Evolutionary conservation across 2,888 invertebrate species (phyloP).

Genomic region (Morpho helenor): DNA sequence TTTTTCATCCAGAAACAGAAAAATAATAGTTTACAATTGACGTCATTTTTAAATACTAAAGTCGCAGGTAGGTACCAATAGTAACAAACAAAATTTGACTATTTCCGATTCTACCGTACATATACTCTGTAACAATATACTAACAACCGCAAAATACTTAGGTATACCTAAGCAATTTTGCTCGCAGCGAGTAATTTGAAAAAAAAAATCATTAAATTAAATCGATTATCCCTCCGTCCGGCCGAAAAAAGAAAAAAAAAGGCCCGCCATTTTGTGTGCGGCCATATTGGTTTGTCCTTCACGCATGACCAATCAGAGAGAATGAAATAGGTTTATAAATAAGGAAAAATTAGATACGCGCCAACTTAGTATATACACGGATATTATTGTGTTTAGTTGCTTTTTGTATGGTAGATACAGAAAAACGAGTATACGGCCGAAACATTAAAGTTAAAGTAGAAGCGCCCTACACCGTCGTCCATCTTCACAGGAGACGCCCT

Average conservation of each 20-base stretch:
- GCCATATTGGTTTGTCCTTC: constrained; percentile 24
- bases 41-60: no score
- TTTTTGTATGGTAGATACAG: background rate
- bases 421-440: no score
- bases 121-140: no score
- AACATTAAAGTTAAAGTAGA: no score
- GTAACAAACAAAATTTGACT: no score
- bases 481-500: no score
- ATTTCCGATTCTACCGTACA: no score
- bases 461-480: no score
- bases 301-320: constrained; percentile 25
- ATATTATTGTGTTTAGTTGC: constrained; percentile 1
- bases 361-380: constrained; percentile 5
- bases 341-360: constrained; percentile 23
- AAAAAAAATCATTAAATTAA: constrained; percentile 15
- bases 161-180: constrained; percentile 5
- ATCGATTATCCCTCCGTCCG: constrained; percentile 17
- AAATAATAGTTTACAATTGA: no score
- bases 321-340: constrained; percentile 15
- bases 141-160: background rate
- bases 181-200: constrained; percentile 1
- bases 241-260: constrained; percentile 7
- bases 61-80: no score
- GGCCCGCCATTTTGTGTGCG: constrained; percentile 5
- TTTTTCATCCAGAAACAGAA: no score